A percentile compares a stretch with the other conserved stretches of the same genome.
These are phyloP conservation scores for Austrolebias charrua DNA, from an alignment of 2,797 vertebrate species.

Conservation along the genomic window DNA sequence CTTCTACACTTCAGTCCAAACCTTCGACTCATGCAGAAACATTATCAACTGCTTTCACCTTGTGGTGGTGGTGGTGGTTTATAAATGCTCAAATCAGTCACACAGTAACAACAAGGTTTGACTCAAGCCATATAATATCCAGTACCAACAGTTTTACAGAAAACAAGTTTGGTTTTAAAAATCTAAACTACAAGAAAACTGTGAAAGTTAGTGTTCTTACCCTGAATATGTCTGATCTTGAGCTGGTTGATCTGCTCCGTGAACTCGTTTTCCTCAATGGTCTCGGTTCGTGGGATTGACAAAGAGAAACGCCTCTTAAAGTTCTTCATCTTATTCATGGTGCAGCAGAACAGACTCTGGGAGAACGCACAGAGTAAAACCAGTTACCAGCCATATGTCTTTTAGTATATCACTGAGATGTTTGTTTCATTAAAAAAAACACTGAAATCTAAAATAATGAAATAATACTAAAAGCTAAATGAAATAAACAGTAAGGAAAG, in stretches of 20 bases:
- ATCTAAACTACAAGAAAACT: too few species aligned
- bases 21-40: too few species aligned
- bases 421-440: neutral
- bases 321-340: conserved; percentile 97
- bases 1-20: too few species aligned
- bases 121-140: too few species aligned
- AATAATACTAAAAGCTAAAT: neutral
- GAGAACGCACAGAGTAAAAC: neutral
- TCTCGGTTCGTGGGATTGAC: conserved; percentile 93
- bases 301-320: conserved; percentile 95
- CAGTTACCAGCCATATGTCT: neutral
- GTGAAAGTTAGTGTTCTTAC: conserved; percentile 61
- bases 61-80: too few species aligned
- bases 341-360: conserved; percentile 43
- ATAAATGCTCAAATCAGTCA: too few species aligned
- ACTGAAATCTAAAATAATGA: too few species aligned
- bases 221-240: conserved; percentile 86
- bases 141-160: too few species aligned
- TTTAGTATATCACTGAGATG: neutral
- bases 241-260: conserved; percentile 95
- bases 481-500: neutral
- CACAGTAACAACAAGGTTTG: too few species aligned
- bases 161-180: too few species aligned
- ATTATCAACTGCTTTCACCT: too few species aligned
- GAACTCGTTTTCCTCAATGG: conserved; percentile 94